Evolutionary conservation across 2,113 vertebrate species (phyloP).

Genomic region (Pan troglodytes): DNA sequence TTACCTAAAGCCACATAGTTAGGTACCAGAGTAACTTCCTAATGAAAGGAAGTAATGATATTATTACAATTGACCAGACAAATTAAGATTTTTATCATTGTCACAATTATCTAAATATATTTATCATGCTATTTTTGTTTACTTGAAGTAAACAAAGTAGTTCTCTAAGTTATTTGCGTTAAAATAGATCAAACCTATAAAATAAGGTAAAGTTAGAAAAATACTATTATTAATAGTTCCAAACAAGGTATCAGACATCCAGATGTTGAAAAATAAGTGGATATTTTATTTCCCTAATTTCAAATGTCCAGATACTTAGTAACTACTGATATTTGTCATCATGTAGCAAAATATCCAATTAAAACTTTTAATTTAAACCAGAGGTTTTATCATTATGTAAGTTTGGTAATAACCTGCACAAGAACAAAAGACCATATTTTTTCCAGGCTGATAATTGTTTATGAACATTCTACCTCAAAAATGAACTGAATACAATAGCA

Average conservation of each 20-base stretch:
- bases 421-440: neutral
- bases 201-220: neutral
- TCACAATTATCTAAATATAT: neutral
- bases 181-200: neutral
- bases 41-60: neutral
- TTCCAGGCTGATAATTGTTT: constrained; percentile 23
- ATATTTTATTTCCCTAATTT: neutral
- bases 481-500: neutral
- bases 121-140: neutral
- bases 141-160: neutral
- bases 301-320: neutral
- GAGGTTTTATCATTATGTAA: constrained; percentile 8
- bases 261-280: neutral
- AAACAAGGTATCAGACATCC: neutral
- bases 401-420: neutral
- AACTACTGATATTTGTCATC: neutral
- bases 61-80: neutral
- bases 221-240: neutral
- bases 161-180: neutral
- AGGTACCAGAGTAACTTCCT: neutral
- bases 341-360: neutral
- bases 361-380: constrained; percentile 30
- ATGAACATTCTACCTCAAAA: constrained; percentile 19
- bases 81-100: neutral
- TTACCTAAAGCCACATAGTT: neutral